Percentiles rank a stretch among this genome's conserved stretches.
Conservation (phyloP, 2,888 invertebrate genomes). For the Rhagonycha fulva region DNA sequence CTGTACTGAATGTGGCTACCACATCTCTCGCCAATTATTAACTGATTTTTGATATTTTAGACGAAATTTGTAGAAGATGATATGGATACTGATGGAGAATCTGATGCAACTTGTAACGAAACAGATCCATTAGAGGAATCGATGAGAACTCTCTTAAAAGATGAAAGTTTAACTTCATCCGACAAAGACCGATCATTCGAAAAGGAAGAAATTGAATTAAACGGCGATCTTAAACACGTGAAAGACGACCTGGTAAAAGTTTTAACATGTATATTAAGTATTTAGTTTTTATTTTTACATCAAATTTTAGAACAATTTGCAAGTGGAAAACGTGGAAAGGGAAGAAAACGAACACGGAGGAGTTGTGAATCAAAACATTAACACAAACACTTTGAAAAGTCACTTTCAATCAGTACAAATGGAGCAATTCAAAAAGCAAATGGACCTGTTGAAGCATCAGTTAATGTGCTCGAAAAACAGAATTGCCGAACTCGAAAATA, state of each 20-base stretch:
- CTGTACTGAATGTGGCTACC: too few relatives aligned
- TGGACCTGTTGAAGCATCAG: slow-evolving; percentile 47
- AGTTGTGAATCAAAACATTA: slow-evolving; percentile 33
- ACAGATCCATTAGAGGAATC: neutral
- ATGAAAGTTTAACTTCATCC: neutral
- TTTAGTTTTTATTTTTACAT: neutral
- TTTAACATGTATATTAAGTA: neutral
- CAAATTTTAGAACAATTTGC: slow-evolving; percentile 14
- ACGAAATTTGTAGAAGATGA: slow-evolving; percentile 37
- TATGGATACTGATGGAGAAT: slow-evolving; percentile 3
- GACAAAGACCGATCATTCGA: neutral
- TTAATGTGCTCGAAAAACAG: slow-evolving; percentile 44
- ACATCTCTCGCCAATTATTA: too few relatives aligned
- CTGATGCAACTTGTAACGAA: slow-evolving; percentile 11
- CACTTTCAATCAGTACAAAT: slow-evolving; percentile 51
- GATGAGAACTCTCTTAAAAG: neutral
- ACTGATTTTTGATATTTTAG: slow-evolving; percentile 24
- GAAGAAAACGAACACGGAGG: slow-evolving; percentile 3
- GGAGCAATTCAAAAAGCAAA: slow-evolving; percentile 47
- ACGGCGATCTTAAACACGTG: slow-evolving; percentile 20
- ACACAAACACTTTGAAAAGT: slow-evolving; percentile 53
- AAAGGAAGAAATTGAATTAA: slow-evolving; percentile 27
- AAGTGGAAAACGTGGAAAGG: slow-evolving; percentile 11
- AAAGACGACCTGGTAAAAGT: slow-evolving; percentile 17
- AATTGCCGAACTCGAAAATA: slow-evolving; percentile 43